Evolutionary conservation across 2,113 vertebrate species (phyloP).

Genomic region (Phrynocephalus versicolor): DNA sequence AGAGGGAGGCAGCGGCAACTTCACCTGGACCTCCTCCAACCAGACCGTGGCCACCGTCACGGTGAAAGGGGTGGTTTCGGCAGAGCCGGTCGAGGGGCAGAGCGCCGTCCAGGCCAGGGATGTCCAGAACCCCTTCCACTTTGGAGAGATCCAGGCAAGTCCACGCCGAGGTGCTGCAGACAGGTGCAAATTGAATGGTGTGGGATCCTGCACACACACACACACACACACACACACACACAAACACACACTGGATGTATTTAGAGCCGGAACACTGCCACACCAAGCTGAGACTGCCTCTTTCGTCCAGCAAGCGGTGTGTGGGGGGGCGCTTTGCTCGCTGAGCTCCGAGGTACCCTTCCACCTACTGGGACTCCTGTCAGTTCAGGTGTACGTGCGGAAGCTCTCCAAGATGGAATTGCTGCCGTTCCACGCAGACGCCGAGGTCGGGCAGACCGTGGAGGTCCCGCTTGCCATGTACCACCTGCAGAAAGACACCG

Average conservation of each 20-base stretch:
- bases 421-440: conserved; percentile 66
- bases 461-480: conserved; percentile 72
- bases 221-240: too few species aligned
- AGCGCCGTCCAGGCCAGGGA: conserved; percentile 65
- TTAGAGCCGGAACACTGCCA: neutral
- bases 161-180: too few species aligned
- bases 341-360: neutral
- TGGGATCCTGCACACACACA: too few species aligned
- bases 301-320: neutral
- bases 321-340: neutral
- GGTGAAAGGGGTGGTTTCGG: conserved; percentile 70
- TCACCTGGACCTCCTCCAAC: conserved; percentile 74
- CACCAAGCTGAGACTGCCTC: too few species aligned
- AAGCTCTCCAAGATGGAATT: conserved; percentile 67
- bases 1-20: conserved; percentile 70
- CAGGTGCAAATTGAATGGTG: too few species aligned
- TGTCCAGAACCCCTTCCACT: conserved; percentile 69
- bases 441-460: conserved; percentile 63
- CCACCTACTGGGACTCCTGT: neutral
- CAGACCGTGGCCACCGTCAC: conserved; percentile 75
- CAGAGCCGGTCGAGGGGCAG: conserved; percentile 49
- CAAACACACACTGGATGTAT: too few species aligned
- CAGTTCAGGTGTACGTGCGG: conserved; percentile 66
- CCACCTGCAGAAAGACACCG: conserved; percentile 41
- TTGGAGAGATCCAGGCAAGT: conserved; percentile 62